Base-by-base conservation (phyloP, 2,113 vertebrate genomes). In the Tragelaphus strepsiceros region DNA sequence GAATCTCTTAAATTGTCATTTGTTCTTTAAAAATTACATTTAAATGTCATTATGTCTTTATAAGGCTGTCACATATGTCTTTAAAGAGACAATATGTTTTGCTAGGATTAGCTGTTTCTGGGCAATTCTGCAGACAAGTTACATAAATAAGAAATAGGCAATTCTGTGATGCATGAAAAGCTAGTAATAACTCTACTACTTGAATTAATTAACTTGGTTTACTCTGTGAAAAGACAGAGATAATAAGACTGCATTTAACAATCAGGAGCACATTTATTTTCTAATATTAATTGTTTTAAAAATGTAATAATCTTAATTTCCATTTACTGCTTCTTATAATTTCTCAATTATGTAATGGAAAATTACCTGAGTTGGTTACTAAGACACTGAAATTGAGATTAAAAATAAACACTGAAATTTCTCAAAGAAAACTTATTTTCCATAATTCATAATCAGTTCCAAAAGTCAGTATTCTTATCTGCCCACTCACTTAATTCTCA, bases 171-270 rank as follows among this genome's bases (percentile, higher is more conserved):
- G 21, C 21, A 56, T 53, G 35, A 35, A 74, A 92, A 94, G 9
- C 30, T 81, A 86, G 67, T 26, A 53, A 85, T 35, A 51, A 54
- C 51, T 59, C 10, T 78, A 32, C 28, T 80, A 80, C 12, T 56
- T 85, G 51, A 94, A 46, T 92, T 74, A 83, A 84, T 97, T 93
- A 93, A 15, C 10, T 84, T 91, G 14, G 39, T 39, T 93, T 90
- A 86, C 2, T 14, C 54, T 64, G 74, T 86, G 43, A 86, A 91
- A 90, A 10, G 26, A 49, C 32, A 67, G 22, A 59, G 14, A 54
- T 81, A 61, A 78, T 39, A 90, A 74, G 77, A 74, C n/a, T 77
- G 46, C 19, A 9, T 78, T 90, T 83, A 87, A 78, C 77, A 91
- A 82, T 51, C 19, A 95, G 39, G 24, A 88, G 80, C 16, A 53